A percentile compares a stretch with the other conserved stretches of the same genome.
These are phyloP conservation scores for Passer montanus DNA, from an alignment of 2,113 vertebrate genomes.

Conservation along the genomic window DNA sequence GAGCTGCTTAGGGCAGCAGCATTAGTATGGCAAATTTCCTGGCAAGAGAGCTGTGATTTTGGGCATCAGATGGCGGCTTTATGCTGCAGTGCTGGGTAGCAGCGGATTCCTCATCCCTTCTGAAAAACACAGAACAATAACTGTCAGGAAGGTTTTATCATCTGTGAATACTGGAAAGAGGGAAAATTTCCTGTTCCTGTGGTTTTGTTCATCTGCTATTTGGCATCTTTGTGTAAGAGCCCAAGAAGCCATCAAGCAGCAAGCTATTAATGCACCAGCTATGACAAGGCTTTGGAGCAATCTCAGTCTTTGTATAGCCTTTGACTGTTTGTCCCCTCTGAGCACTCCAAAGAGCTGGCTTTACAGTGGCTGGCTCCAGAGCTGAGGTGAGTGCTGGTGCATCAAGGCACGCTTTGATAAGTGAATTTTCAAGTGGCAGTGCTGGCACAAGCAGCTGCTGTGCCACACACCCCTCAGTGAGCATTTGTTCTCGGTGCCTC, in stretches of 20 bases:
- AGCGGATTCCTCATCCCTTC: background rate
- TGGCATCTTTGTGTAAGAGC: background rate
- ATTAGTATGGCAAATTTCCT: slow-evolving; percentile 17
- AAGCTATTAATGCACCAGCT: background rate
- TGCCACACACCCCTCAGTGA: background rate
- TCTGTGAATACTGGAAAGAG: background rate
- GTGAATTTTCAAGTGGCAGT: background rate
- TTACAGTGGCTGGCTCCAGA: background rate
- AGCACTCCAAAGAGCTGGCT: background rate
- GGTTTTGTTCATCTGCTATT: background rate
- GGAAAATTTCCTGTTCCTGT: background rate
- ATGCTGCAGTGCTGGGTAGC: background rate
- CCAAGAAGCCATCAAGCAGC: background rate
- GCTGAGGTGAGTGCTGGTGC: background rate
- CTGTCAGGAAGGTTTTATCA: slow-evolving; percentile 7
- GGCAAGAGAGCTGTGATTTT: background rate
- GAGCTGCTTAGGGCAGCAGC: slow-evolving; percentile 17
- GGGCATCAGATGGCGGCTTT: background rate
- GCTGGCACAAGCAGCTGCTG: background rate
- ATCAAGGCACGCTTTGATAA: background rate
- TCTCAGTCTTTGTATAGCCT: background rate
- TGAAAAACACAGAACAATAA: background rate
- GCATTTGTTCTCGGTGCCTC: background rate
- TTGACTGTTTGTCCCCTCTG: background rate
- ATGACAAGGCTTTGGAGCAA: background rate